These are phyloP conservation scores for Calliphora vomitoria DNA, from an alignment of 2,888 invertebrate genomes.

Conservation along the genomic window DNA sequence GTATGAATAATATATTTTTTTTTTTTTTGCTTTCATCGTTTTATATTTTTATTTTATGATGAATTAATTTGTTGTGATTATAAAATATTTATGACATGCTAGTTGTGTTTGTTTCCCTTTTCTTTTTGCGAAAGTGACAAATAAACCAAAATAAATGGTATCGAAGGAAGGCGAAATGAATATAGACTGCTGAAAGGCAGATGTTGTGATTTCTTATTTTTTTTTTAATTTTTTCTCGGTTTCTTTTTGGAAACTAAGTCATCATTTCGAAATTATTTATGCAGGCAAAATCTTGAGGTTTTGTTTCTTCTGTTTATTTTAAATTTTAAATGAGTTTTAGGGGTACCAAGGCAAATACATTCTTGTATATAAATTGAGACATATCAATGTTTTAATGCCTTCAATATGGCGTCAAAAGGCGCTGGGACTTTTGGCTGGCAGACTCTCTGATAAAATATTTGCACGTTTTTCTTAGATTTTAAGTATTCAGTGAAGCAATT, in stretches of 20 bases:
- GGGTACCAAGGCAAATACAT: not conserved
- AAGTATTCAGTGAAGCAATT: no score
- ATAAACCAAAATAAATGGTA: constrained; percentile 30
- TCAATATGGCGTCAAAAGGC: constrained; percentile 6
- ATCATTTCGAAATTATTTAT: constrained; percentile 26
- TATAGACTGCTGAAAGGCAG: not conserved
- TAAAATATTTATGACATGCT: constrained; percentile 60
- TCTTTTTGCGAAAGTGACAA: constrained; percentile 42
- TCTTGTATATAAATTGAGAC: not conserved
- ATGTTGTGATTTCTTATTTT: constrained; percentile 26
- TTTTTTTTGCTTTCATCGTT: no score
- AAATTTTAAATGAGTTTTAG: not conserved
- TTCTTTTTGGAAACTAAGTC: constrained; percentile 5
- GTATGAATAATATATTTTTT: not conserved
- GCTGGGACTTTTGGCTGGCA: not conserved
- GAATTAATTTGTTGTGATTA: constrained; percentile 71
- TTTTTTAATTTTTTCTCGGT: not conserved
- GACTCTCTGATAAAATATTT: constrained; percentile 3
- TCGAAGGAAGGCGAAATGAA: constrained; percentile 9
- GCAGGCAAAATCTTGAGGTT: constrained; percentile 10
- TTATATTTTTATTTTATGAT: constrained; percentile 44
- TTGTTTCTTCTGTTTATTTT: not conserved
- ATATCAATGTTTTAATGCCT: not conserved
- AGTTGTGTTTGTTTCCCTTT: constrained; percentile 22
- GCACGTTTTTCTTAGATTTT: constrained; percentile 16